These are phyloP conservation scores for Piliocolobus tephrosceles DNA, from an alignment of 2,113 vertebrate genomes.

Conservation along the genomic window DNA sequence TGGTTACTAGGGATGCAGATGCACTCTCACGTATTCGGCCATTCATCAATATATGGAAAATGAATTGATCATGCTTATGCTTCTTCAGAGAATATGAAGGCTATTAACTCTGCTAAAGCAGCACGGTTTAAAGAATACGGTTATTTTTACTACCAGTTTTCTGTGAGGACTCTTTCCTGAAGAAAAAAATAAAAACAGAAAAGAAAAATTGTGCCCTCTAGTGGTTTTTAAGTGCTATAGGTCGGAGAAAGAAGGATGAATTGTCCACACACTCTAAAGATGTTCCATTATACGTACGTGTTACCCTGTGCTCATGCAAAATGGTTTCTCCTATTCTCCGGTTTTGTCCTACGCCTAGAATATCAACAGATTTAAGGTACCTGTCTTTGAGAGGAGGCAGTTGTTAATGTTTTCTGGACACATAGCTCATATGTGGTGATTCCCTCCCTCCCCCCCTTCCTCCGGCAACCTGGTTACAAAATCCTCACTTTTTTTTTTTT, in stretches of 20 bases:
- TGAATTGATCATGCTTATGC: background rate
- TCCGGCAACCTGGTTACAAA: no score
- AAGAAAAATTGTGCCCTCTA: conserved; percentile 46
- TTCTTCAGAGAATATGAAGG: background rate
- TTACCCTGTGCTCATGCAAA: background rate
- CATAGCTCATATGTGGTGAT: background rate
- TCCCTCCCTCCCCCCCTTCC: no score
- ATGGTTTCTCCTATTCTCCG: background rate
- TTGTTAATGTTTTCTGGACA: background rate
- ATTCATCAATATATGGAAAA: background rate
- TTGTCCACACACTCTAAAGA: background rate
- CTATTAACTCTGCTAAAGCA: background rate
- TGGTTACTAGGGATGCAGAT: background rate
- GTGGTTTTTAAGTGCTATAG: background rate
- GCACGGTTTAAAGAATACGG: background rate
- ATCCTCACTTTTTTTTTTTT: no score
- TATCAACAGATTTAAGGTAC: background rate
- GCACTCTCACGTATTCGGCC: background rate
- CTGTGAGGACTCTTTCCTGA: background rate
- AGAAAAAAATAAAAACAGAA: background rate
- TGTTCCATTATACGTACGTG: fast-evolving
- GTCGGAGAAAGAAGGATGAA: background rate
- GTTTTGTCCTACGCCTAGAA: background rate
- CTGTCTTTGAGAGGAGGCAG: background rate
- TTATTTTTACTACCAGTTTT: background rate